A percentile compares a stretch with the other conserved stretches of the same genome.
These are phyloP conservation scores for Mechanitis mazaeus DNA, from an alignment of 2,888 invertebrate genomes.

Conservation along the genomic window DNA sequence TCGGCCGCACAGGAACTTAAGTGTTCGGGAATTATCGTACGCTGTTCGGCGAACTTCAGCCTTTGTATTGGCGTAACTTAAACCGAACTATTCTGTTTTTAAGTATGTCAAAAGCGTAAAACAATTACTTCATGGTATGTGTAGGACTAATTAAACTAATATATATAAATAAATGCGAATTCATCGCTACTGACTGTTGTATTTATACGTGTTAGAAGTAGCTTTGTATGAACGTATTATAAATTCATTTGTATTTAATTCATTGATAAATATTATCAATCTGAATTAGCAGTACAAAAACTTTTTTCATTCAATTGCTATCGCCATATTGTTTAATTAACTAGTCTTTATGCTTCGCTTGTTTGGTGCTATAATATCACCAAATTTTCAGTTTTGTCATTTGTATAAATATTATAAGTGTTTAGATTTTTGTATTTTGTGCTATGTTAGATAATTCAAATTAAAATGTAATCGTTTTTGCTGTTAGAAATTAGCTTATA, in stretches of 20 bases:
- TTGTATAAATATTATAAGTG: background rate
- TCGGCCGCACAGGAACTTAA: no score
- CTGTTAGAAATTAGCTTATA: background rate
- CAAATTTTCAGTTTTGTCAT: conserved; percentile 23
- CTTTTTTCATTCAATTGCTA: conserved; percentile 8
- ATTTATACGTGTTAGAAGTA: conserved; percentile 12
- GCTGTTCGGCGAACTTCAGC: no score
- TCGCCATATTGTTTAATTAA: conserved; percentile 22
- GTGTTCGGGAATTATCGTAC: no score
- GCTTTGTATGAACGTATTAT: conserved; percentile 6
- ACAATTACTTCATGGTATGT: background rate
- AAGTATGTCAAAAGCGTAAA: background rate
- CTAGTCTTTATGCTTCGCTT: conserved; percentile 41
- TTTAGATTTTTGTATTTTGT: background rate
- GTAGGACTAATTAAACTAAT: background rate
- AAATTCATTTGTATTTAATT: background rate
- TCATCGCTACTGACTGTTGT: conserved; percentile 12
- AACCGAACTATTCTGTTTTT: no score
- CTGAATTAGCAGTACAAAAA: conserved; percentile 18
- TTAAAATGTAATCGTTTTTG: conserved; percentile 5
- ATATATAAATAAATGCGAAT: background rate
- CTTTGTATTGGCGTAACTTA: no score
- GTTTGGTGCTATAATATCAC: conserved; percentile 54
- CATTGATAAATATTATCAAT: background rate
- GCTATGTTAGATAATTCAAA: background rate